Conservation (phyloP, 2,113 vertebrate genomes). For the Pygathrix nemaeus region DNA sequence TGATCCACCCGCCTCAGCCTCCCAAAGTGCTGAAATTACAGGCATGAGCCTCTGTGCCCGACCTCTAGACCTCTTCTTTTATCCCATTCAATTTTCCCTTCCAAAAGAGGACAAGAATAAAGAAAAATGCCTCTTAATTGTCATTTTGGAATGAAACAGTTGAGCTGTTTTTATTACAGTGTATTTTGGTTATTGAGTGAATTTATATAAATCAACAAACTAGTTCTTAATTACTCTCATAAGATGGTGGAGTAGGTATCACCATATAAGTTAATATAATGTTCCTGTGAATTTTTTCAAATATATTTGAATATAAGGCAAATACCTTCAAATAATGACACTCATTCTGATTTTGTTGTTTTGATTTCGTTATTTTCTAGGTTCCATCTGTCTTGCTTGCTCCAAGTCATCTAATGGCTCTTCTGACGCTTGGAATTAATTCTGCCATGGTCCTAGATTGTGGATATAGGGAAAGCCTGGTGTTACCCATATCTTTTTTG, state of each 20-base stretch:
- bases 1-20: too few species aligned
- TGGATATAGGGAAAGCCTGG: slow-evolving; percentile 95
- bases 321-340: not conserved
- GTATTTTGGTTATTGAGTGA: not conserved
- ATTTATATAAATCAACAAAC: slow-evolving; percentile 24
- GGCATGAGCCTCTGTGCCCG: too few species aligned
- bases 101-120: not conserved
- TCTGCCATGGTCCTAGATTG: slow-evolving; percentile 98
- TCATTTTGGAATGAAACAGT: slow-evolving; percentile 41
- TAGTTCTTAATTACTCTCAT: not conserved
- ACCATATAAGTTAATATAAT: not conserved
- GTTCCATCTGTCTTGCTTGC: slow-evolving; percentile 98
- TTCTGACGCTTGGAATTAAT: slow-evolving; percentile 96
- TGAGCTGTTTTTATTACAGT: not conserved
- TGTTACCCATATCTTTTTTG: slow-evolving; percentile 95
- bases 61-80: not conserved
- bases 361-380: slow-evolving; percentile 78
- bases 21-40: too few species aligned
- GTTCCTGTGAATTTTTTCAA: slow-evolving; percentile 9
- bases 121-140: slow-evolving; percentile 11
- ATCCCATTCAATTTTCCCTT: slow-evolving; percentile 5
- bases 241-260: not conserved
- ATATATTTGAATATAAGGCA: not conserved
- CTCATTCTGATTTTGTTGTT: not conserved
- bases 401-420: slow-evolving; percentile 96